Evolutionary conservation across 35 echinoderm and acorn worm genomes (phyloP), one percentile per base, ranked within the genome.

Genomic region (Lytechinus pictus): DNA sequence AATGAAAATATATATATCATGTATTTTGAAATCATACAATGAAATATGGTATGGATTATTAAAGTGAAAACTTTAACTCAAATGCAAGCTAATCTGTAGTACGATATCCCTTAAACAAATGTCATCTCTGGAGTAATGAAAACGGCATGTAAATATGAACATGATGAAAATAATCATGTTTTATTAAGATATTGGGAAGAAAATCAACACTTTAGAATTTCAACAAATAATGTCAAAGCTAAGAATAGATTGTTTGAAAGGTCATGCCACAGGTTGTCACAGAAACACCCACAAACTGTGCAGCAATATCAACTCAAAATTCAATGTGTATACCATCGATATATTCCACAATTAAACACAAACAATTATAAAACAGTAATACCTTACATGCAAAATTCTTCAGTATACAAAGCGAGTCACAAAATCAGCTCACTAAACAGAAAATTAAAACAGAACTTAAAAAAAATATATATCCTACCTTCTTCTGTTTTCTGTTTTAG

Each of bases 401-500:
- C 66, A 79, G 3, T 24, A 79, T 24, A 79, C n/a, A 79, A 19
- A 79, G 16, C 4, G 66, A 7, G 66, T 24, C 7, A 79, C 66
- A 79, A 6, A 79, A n/a, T 79, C 66, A n/a, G 66, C 66, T 79
- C 66, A n/a, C 19, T n/a, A 24, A n/a, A n/a, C 8, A 24, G 19
- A n/a, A 8, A 79, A 24, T 71, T 71, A 21, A 13, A 71, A 71
- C 5, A 10, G 2, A 24, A 21, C 21, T 79, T n/a, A 7, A 24
- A 79, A 8, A 79, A 79, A 3, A 79, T n/a, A 79, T n/a, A 7
- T 90, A 12, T 57, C 92, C 95, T 89, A 95, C 95, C 97, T 98
- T 95, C 96, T 97, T 53, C 96, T 98, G 57, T 96, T 94, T 92
- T 96, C 95, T 72, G 96, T 96, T 54, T 96, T 57, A 13, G 94